phyloP scores from a whole-genome alignment of 1,140 invertebrate species.

The Rhagoletis pomonella region DNA sequence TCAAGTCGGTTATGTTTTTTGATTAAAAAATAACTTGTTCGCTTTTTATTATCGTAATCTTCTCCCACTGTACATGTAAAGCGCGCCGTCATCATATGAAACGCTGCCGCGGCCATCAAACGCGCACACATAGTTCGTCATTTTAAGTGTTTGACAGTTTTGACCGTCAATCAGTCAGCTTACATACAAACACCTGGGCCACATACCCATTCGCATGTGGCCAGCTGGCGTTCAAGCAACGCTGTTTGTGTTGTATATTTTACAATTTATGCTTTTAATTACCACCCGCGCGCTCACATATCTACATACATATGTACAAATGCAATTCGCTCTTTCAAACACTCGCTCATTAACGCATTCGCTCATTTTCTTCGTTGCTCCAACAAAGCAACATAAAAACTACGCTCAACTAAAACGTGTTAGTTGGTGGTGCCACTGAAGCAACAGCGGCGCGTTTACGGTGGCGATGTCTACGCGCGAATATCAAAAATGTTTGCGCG shows the following conservation, averaged over 20 bases:
- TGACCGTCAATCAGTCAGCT: conserved; percentile 54
- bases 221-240: conserved; percentile 6
- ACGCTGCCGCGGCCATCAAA: conserved; percentile 21
- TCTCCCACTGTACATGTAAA: no score
- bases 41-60: no score
- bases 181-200: background rate
- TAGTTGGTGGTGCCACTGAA: no score
- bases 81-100: background rate
- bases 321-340: conserved; percentile 10
- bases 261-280: conserved; percentile 53
- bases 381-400: no score
- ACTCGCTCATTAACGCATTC: background rate
- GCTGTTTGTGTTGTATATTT: conserved; percentile 43
- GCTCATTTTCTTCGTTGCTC: no score
- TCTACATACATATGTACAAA: no score
- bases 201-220: background rate
- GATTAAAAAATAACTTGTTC: no score
- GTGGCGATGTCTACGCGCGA: background rate
- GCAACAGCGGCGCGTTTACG: no score
- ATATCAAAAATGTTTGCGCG: background rate
- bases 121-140: conserved; percentile 24
- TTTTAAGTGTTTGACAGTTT: conserved; percentile 50
- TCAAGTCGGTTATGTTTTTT: no score
- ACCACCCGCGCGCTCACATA: conserved; percentile 45
- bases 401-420: no score